Evolutionary conservation across 2,888 invertebrate genomes (phyloP), one percentile per base, ranked within the genome.

Genomic region (Halictus ligatus): DNA sequence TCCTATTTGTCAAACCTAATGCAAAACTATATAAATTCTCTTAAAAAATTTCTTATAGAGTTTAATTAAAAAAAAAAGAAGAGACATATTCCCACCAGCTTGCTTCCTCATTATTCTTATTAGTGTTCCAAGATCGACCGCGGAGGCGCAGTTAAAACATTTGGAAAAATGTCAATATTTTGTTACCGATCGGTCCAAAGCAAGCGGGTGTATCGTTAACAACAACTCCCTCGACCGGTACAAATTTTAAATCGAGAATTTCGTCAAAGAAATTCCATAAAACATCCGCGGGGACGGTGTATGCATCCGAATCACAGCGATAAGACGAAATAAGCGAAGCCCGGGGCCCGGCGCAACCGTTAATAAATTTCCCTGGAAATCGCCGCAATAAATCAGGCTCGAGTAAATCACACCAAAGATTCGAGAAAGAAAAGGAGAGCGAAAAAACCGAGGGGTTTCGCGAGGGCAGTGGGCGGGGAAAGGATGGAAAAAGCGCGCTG

Each of bases 351-450:
- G 54, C 54, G n/a, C 21, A 15, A 58, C n/a, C 76, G 78, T 43
- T 78, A 80, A 75, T 82, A 87, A 87, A 87, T 87, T 85, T 78
- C 40, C 64, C 64, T 13, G 35, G 67, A 43, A 87, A 82, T 82
- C 77, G 81, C 64, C 35, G 43, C 43, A 77, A 78, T 87, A 85
- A 87, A 85, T 86, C 86, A 79, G 50, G 18, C 60, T 6, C 72
- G n/a, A 15, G 77, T 86, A 83, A 85, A 87, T 87, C 87, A 80
- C 75, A 75, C 73, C 64, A 76, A 69, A 80, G 84, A 79, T 83
- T 81, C 46, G 25, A 15, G 78, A 81, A 81, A 64, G 64, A 64
- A 64, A 64, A 29, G 29, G 64, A 64, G 64, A 64, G 2, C 29
- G 15, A 29, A 64, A 64, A 64, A 29, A 25, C 64, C 35, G 35